Evolutionary conservation across 2,888 invertebrate genomes (phyloP).

Genomic region (Megaustenia siamemsis): DNA sequence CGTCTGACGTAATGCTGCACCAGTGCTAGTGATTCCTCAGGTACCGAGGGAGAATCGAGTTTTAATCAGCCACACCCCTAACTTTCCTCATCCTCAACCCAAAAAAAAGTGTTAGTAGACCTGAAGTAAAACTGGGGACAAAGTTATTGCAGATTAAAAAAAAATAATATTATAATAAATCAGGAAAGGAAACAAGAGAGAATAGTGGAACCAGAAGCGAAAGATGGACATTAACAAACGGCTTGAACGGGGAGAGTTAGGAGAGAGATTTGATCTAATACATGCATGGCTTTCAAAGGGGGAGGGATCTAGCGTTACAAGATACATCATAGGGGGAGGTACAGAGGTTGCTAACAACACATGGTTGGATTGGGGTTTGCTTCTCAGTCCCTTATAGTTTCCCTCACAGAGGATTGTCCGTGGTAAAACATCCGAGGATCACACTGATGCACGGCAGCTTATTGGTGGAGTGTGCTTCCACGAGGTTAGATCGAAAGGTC

Average conservation of each 20-base stretch:
- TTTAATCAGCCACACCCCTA: constrained; percentile 45
- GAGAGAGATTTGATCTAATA: too few species aligned
- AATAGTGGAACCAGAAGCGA: constrained; percentile 5
- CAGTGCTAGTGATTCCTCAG: constrained; percentile 21
- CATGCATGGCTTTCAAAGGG: constrained; percentile 26
- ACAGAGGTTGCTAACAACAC: constrained; percentile 8
- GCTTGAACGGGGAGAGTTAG: too few species aligned
- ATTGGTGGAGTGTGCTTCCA: constrained; percentile 35
- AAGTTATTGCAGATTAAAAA: neutral
- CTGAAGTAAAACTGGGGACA: constrained; percentile 22
- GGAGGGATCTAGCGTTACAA: neutral
- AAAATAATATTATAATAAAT: neutral
- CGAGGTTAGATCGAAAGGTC: constrained; percentile 19
- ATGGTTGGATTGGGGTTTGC: constrained; percentile 20
- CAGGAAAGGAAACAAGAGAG: neutral
- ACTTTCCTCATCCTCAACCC: too few species aligned
- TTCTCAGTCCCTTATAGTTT: constrained; percentile 51
- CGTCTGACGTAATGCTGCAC: constrained; percentile 35
- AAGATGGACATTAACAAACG: neutral
- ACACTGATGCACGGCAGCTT: constrained; percentile 52
- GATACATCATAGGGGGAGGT: neutral
- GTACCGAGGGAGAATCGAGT: neutral
- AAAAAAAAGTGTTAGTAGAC: constrained; percentile 47
- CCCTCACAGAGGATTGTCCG: constrained; percentile 33
- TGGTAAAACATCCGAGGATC: constrained; percentile 43